Conservation (phyloP, 2,113 vertebrate species). For the Cacatua alba region DNA sequence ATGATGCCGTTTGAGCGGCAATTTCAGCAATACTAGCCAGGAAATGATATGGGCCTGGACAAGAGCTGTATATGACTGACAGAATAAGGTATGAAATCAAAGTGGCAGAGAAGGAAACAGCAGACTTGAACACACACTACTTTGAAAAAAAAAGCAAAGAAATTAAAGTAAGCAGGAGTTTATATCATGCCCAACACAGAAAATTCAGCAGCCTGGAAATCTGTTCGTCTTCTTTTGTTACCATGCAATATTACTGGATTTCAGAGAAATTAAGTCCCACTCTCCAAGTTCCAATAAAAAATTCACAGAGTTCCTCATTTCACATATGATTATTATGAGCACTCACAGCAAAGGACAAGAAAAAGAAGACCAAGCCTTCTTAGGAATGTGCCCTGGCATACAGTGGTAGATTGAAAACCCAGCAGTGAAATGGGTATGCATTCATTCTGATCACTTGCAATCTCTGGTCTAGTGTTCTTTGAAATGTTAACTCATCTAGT, state of each 20-base stretch:
- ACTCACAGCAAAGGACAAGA: not conserved
- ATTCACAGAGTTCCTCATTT: not conserved
- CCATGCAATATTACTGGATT: not conserved
- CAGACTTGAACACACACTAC: not conserved
- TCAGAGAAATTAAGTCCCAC: not conserved
- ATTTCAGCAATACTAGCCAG: not conserved
- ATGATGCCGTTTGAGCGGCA: not conserved
- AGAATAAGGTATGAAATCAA: not conserved
- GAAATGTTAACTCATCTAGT: not conserved
- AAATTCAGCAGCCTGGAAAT: not conserved
- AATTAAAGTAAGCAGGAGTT: not conserved
- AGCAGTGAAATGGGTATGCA: not conserved
- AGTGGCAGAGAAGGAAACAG: not conserved
- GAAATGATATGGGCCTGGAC: not conserved
- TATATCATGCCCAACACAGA: not conserved
- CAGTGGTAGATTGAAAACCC: not conserved
- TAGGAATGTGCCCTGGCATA: not conserved
- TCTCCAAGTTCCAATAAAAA: not conserved
- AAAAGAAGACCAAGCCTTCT: not conserved
- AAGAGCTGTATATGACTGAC: not conserved
- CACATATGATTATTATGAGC: not conserved
- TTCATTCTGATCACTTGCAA: not conserved
- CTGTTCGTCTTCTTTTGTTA: not conserved
- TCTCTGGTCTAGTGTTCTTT: not conserved
- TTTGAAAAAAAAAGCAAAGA: not conserved